Conservation (phyloP, 2,797 vertebrate species). For the Staurois parvus region DNA sequence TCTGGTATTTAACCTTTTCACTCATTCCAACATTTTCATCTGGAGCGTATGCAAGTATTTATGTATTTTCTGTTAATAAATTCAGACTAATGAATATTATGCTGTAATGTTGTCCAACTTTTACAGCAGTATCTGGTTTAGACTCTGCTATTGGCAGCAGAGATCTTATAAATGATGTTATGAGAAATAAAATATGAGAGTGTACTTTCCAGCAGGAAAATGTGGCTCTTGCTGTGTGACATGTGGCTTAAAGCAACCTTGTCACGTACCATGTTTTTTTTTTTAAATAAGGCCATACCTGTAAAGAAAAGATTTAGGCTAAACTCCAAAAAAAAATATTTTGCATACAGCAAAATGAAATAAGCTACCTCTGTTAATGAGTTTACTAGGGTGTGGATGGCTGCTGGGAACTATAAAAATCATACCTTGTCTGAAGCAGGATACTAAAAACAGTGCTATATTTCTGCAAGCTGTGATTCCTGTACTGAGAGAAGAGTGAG, state of each 20-base stretch:
- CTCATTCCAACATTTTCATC: not conserved
- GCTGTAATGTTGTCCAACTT: slow-evolving; percentile 2
- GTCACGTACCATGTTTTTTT: not conserved
- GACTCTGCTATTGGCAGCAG: slow-evolving; percentile 24
- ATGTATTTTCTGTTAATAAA: not conserved
- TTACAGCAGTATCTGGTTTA: slow-evolving; percentile 9
- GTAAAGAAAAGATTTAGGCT: too few relatives aligned
- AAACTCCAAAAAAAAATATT: too few relatives aligned
- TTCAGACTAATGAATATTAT: not conserved
- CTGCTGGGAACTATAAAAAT: too few relatives aligned
- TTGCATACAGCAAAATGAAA: too few relatives aligned
- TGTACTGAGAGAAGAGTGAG: too few relatives aligned
- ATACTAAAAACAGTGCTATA: too few relatives aligned
- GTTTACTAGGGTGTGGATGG: too few relatives aligned
- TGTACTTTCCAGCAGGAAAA: slow-evolving; percentile 37
- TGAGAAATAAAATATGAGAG: slow-evolving; percentile 29
- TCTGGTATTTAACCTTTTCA: not conserved
- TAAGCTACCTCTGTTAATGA: too few relatives aligned
- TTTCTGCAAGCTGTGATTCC: too few relatives aligned
- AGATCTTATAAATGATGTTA: slow-evolving; percentile 29
- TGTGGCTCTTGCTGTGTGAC: not conserved
- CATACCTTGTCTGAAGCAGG: too few relatives aligned
- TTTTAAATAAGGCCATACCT: too few relatives aligned
- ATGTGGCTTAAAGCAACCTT: not conserved
- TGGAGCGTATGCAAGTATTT: not conserved